A percentile compares a stretch with the other conserved stretches of the same genome.
Evolutionary conservation across 1,140 invertebrate species (phyloP).

Genomic region (Phocides pigmalion): DNA sequence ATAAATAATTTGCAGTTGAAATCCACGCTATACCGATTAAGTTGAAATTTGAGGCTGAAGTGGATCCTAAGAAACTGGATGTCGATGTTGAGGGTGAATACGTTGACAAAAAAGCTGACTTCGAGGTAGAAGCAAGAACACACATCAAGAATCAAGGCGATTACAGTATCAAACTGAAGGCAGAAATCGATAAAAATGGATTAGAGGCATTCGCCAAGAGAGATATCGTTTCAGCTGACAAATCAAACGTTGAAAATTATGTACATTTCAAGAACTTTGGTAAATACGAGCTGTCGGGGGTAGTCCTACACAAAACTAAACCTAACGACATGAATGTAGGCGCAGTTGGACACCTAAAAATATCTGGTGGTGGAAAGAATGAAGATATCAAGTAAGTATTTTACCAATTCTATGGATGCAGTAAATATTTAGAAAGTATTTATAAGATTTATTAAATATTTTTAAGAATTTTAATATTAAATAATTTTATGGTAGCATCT

Average conservation of each 20-base stretch:
- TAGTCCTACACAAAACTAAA: constrained; percentile 81
- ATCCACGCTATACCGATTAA: constrained; percentile 83
- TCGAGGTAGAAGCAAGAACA: constrained; percentile 84
- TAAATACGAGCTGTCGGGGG: constrained; percentile 86
- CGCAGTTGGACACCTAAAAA: constrained; percentile 71
- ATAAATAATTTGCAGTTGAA: constrained; percentile 62
- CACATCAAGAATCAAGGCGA: constrained; percentile 83
- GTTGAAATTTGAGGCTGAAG: constrained; percentile 80
- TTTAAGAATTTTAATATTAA: too few species aligned
- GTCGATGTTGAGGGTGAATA: constrained; percentile 82
- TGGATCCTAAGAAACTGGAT: constrained; percentile 82
- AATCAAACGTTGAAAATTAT: constrained; percentile 86
- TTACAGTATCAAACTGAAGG: constrained; percentile 85
- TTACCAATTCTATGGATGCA: background rate
- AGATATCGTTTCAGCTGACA: constrained; percentile 81
- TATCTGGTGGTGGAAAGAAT: constrained; percentile 69
- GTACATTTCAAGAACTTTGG: constrained; percentile 85
- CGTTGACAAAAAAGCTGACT: constrained; percentile 83
- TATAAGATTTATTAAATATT: too few species aligned
- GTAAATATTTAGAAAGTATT: too few species aligned
- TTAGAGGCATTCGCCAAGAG: constrained; percentile 84
- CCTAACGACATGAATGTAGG: constrained; percentile 84
- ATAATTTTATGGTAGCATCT: too few species aligned
- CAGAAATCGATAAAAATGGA: constrained; percentile 84
- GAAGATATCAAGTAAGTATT: constrained; percentile 84